Base-by-base conservation (phyloP, 64 coral and sea anemone species). In the Porites lutea region DNA sequence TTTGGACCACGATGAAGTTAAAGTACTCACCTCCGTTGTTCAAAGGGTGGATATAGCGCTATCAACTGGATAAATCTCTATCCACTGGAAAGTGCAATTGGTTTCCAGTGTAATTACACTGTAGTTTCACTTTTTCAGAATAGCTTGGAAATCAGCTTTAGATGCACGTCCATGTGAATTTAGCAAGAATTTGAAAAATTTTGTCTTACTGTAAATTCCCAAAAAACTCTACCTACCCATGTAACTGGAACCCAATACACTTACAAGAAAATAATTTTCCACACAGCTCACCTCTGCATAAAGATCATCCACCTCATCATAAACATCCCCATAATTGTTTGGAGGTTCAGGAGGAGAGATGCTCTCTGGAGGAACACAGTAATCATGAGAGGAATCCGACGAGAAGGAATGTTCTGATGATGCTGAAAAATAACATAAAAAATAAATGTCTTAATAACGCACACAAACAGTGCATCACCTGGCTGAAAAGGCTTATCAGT, bases 321-420 rank as follows among this genome's bases (percentile, higher is more conserved):
- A 69, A 12, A 65, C 55, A 2, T 75, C 68, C 2, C 49, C 37
- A 19, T 83, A 20, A 37, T 37, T 37, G 43, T 58, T 5, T 0
- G 79, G 79, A 44, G 89, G 89, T 6, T 83, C 69, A 62, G 89
- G 79, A 50, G 89, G 89, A 13, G 44, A 62, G 59, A 59, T 18
- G 8, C 72, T 80, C 18, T 82, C 63, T 57, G 86, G 86, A 21
- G 86, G 86, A 46, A 75, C 73, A 59, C 73, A 59, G 13, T 88
- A 88, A 8, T 88, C 86, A 60, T 88, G 68, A 16, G 69, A 73
- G 8, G 86, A 88, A 77, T 88, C 86, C n/a, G 69, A 88, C 19
- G 71, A 88, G 51, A 77, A 88, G 16, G 86, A 88, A 23, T 48
- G 21, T 47, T 68, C 62, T 84, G 81, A 84, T 51, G 86, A 88